These are phyloP conservation scores for Strigamia transsilvanica DNA, from an alignment of 2,888 invertebrate species.

Conservation along the genomic window DNA sequence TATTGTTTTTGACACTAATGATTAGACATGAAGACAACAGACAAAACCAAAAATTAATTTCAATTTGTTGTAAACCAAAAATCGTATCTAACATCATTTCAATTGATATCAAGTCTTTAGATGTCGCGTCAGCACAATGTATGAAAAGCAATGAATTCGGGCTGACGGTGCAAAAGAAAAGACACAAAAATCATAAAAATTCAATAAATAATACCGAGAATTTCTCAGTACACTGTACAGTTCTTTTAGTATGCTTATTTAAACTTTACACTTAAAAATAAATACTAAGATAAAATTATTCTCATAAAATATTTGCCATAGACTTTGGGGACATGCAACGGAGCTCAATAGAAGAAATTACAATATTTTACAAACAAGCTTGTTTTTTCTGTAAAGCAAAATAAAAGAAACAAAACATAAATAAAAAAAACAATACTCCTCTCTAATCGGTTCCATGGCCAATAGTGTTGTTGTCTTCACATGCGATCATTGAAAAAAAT, in stretches of 20 bases:
- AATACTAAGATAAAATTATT: conserved; percentile 35
- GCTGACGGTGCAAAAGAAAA: not conserved
- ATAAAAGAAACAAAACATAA: not conserved
- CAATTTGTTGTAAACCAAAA: not conserved
- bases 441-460: conserved; percentile 35
- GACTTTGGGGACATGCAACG: conserved; percentile 12
- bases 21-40: conserved; percentile 56
- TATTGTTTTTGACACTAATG: conserved; percentile 50
- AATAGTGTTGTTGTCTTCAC: conserved; percentile 58
- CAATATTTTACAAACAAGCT: not conserved
- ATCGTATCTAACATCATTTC: not conserved
- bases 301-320: not conserved
- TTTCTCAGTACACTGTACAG: conserved; percentile 38
- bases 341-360: not conserved
- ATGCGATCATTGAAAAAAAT: conserved; percentile 58
- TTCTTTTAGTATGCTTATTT: not conserved
- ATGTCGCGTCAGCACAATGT: not conserved
- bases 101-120: not conserved
- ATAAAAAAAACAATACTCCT: not conserved
- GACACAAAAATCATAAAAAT: not conserved
- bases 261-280: conserved; percentile 44
- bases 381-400: not conserved
- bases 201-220: conserved; percentile 39
- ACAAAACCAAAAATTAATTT: conserved; percentile 22
- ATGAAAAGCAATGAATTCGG: not conserved